A percentile compares a stretch with the other conserved stretches of the same genome.
These are phyloP conservation scores for Drosophila planitibia DNA, from an alignment of 2,888 invertebrate species.

Conservation along the genomic window DNA sequence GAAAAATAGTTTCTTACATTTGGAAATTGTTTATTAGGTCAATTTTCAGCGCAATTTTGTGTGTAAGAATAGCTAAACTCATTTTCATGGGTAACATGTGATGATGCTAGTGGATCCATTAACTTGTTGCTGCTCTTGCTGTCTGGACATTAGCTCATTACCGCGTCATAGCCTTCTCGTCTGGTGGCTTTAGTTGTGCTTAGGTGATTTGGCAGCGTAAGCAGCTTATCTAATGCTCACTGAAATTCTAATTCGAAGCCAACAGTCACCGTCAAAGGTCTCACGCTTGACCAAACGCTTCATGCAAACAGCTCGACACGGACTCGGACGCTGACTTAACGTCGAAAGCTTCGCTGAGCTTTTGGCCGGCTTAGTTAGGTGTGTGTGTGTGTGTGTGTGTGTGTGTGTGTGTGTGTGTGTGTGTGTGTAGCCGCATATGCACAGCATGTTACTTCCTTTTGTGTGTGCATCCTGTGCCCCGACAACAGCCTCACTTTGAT, in stretches of 20 bases:
- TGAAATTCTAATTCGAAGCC: constrained; percentile 8
- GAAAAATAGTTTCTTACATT: too few relatives aligned
- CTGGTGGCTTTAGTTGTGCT: not conserved
- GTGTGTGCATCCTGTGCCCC: constrained; percentile 72
- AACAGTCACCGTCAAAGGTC: constrained; percentile 47
- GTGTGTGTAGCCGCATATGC: constrained; percentile 25
- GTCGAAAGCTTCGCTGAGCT: constrained; percentile 34
- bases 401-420: not conserved
- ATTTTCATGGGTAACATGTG: not conserved
- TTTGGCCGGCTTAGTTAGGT: constrained; percentile 5
- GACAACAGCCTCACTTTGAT: constrained; percentile 28
- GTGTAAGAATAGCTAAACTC: not conserved
- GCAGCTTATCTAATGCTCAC: constrained; percentile 13
- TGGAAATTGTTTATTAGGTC: not conserved
- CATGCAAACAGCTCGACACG: constrained; percentile 44
- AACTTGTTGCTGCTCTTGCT: not conserved
- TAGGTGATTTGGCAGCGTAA: constrained; percentile 1
- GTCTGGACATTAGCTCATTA: not conserved
- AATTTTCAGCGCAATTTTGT: not conserved
- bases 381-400: not conserved
- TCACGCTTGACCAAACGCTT: constrained; percentile 47
- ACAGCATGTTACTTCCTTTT: constrained; percentile 78
- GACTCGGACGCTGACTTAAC: constrained; percentile 39
- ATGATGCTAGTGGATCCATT: not conserved
- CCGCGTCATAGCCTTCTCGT: not conserved